Conservation (phyloP, 2,113 vertebrate species). For the Mugil cephalus region DNA sequence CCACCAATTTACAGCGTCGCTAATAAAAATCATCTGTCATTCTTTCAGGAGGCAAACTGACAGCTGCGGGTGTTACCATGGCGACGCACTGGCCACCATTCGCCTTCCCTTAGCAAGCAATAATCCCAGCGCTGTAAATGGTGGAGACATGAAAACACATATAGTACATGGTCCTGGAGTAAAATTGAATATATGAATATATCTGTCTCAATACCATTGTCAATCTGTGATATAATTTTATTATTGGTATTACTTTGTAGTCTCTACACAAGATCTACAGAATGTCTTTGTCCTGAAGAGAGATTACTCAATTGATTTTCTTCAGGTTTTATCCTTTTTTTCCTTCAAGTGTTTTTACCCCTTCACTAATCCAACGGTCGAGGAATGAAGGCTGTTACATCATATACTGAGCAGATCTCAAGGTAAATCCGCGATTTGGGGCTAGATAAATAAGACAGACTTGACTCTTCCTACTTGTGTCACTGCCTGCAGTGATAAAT, state of each 20-base stretch:
- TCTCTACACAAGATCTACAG: too few species aligned
- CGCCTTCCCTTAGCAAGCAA: constrained; percentile 60
- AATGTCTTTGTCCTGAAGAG: too few species aligned
- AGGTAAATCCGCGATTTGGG: neutral
- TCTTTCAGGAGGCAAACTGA: constrained; percentile 84
- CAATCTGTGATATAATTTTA: neutral
- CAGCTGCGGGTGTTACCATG: constrained; percentile 82
- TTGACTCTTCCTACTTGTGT: neutral
- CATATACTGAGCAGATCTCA: neutral
- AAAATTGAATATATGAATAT: too few species aligned
- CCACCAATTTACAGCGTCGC: constrained; percentile 86
- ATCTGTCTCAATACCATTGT: neutral
- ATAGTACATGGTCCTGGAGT: constrained; percentile 16
- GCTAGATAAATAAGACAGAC: neutral
- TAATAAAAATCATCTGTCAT: constrained; percentile 92
- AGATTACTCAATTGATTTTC: too few species aligned
- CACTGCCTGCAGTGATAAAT: neutral
- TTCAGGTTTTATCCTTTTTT: too few species aligned
- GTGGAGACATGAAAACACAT: constrained; percentile 13
- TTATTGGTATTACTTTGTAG: neutral
- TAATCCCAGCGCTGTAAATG: constrained; percentile 57
- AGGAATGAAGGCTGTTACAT: neutral
- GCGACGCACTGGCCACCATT: constrained; percentile 75
- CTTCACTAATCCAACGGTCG: too few species aligned
- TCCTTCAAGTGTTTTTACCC: too few species aligned